Conservation (phyloP, 2,797 vertebrate genomes). For the Acomys russatus region DNA sequence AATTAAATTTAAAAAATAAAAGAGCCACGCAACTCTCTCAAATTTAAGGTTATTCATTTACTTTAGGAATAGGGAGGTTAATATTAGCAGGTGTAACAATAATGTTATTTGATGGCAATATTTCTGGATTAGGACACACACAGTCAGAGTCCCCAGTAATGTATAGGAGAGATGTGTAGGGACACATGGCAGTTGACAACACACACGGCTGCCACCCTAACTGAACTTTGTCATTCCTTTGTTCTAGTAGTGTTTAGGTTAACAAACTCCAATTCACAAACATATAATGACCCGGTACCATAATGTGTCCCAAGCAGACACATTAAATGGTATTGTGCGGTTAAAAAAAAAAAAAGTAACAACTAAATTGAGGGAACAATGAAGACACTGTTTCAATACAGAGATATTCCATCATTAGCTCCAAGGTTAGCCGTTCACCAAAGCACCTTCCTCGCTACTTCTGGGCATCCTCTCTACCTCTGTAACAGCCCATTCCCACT, state of each 20-base stretch:
- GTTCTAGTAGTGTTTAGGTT: neutral
- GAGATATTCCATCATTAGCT: too few relatives aligned
- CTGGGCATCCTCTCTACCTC: neutral
- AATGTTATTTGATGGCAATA: too few relatives aligned
- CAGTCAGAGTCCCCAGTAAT: neutral
- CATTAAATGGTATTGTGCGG: neutral
- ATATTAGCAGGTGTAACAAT: neutral
- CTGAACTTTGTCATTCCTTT: neutral
- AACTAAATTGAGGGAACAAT: neutral
- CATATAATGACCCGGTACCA: neutral
- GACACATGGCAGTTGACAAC: neutral
- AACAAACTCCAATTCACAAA: neutral
- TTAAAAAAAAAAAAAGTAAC: neutral
- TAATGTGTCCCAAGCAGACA: neutral
- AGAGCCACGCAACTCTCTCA: neutral
- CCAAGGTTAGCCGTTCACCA: too few relatives aligned
- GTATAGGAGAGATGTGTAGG: fast-evolving
- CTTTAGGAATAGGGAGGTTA: neutral
- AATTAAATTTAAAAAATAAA: neutral
- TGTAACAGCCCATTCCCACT: neutral
- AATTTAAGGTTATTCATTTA: neutral
- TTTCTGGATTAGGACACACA: neutral
- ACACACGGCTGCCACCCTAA: neutral
- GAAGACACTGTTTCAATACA: neutral
- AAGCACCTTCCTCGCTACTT: neutral